Conservation (phyloP, 2,113 vertebrate genomes). For the Tupaia chinensis region DNA sequence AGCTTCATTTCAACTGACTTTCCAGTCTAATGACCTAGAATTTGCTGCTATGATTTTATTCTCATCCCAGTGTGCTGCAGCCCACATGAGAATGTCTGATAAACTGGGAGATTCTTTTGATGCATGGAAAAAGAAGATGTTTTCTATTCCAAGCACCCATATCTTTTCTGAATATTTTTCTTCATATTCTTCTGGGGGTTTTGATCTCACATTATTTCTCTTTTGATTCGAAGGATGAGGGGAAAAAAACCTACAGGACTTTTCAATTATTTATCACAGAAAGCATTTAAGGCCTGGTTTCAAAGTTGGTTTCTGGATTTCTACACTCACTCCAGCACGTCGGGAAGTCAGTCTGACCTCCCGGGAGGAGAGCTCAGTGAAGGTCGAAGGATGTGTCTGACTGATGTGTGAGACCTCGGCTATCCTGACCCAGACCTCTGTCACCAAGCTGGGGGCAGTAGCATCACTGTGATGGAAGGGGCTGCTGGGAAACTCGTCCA, state of each 20-base stretch:
- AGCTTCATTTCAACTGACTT: slow-evolving; percentile 66
- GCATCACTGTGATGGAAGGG: neutral
- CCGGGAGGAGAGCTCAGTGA: slow-evolving; percentile 26
- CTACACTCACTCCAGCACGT: neutral
- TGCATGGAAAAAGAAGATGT: slow-evolving; percentile 71
- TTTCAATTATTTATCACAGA: slow-evolving; percentile 78
- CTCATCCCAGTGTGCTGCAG: neutral
- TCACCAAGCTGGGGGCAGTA: neutral
- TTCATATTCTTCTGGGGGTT: slow-evolving; percentile 72
- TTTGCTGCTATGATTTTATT: slow-evolving; percentile 62
- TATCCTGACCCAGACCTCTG: neutral
- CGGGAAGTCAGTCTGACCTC: neutral
- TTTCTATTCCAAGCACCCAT: slow-evolving; percentile 73
- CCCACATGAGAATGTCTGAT: slow-evolving; percentile 74
- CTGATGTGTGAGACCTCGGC: neutral
- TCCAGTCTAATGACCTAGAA: slow-evolving; percentile 78
- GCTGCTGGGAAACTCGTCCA: slow-evolving; percentile 22
- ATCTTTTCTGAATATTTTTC: slow-evolving; percentile 76
- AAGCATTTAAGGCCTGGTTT: slow-evolving; percentile 69
- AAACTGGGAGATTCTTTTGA: slow-evolving; percentile 77
- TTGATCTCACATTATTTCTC: slow-evolving; percentile 78
- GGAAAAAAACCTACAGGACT: neutral
- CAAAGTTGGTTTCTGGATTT: slow-evolving; percentile 69
- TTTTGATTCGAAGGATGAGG: slow-evolving; percentile 61
- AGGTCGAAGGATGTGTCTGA: neutral